Percentiles rank a stretch among this genome's conserved stretches.
Conservation (phyloP, 2,888 invertebrate genomes). For the Eledona agricola region DNA sequence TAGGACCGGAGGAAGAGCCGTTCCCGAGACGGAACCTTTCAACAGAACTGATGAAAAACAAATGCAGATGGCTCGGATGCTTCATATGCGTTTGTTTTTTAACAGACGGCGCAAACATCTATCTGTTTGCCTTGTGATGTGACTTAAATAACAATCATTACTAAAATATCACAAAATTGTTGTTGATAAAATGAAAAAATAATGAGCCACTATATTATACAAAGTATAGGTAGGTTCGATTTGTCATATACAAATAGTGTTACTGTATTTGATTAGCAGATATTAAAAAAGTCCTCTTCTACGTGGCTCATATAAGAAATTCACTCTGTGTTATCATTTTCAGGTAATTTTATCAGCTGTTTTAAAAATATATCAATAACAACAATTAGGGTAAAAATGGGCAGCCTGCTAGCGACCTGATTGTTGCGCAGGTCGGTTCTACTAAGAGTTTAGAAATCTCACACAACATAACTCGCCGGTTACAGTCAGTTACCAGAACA, state of each 20-base stretch:
- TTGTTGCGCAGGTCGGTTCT: conserved; percentile 42
- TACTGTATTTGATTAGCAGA: conserved; percentile 45
- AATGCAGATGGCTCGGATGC: conserved; percentile 32
- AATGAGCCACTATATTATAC: conserved; percentile 64
- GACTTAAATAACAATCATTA: conserved; percentile 68
- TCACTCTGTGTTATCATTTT: conserved; percentile 59
- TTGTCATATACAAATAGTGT: conserved; percentile 49
- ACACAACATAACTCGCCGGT: conserved; percentile 49
- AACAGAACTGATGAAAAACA: conserved; percentile 46
- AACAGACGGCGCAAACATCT: conserved; percentile 55
- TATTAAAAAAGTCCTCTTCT: conserved; percentile 52
- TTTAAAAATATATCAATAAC: conserved; percentile 62
- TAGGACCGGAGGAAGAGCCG: conserved; percentile 27
- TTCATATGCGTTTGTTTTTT: conserved; percentile 46
- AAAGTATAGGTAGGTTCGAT: conserved; percentile 49
- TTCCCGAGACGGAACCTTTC: conserved; percentile 42
- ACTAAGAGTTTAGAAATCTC: conserved; percentile 48
- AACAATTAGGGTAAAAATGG: conserved; percentile 61
- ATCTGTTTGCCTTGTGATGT: conserved; percentile 63
- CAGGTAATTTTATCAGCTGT: conserved; percentile 60
- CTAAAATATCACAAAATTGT: conserved; percentile 69
- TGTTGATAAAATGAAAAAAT: conserved; percentile 66
- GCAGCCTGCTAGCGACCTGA: conserved; percentile 56
- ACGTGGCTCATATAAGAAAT: conserved; percentile 56
- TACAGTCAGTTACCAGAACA: conserved; percentile 51